Evolutionary conservation across 2,888 invertebrate genomes (phyloP).

Genomic region (Lasioglossum figueresi): DNA sequence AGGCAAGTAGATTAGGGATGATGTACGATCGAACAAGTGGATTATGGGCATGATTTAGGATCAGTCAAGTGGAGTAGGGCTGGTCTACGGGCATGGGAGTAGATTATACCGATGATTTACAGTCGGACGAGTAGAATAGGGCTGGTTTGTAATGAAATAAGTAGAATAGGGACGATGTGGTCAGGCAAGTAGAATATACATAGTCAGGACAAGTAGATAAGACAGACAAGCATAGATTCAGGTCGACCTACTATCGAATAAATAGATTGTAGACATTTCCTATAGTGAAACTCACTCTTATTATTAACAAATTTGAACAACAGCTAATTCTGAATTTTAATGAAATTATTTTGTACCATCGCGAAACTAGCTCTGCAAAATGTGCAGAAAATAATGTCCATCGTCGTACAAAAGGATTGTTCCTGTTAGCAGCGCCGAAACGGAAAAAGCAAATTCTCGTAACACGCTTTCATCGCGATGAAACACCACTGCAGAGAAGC

Average conservation of each 20-base stretch:
- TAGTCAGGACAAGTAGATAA: neutral
- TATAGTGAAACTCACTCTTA: neutral
- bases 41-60: neutral
- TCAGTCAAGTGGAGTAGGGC: neutral
- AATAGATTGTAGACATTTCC: neutral
- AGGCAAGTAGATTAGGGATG: conserved; percentile 5
- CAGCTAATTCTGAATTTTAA: neutral
- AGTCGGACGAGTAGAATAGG: neutral
- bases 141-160: neutral
- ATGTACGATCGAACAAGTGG: conserved; percentile 1
- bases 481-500: conserved; percentile 21
- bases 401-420: neutral
- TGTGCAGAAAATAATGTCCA: neutral
- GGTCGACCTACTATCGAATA: neutral
- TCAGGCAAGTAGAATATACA: neutral
- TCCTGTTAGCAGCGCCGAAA: neutral
- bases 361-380: neutral
- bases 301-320: neutral
- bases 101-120: neutral
- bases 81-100: neutral
- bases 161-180: neutral
- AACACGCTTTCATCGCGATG: conserved; percentile 5
- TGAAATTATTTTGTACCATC: neutral
- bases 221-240: neutral
- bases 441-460: conserved; percentile 22